Evolutionary conservation across 1,140 invertebrate species (phyloP).

Genomic region (Penaeus vannamei): DNA sequence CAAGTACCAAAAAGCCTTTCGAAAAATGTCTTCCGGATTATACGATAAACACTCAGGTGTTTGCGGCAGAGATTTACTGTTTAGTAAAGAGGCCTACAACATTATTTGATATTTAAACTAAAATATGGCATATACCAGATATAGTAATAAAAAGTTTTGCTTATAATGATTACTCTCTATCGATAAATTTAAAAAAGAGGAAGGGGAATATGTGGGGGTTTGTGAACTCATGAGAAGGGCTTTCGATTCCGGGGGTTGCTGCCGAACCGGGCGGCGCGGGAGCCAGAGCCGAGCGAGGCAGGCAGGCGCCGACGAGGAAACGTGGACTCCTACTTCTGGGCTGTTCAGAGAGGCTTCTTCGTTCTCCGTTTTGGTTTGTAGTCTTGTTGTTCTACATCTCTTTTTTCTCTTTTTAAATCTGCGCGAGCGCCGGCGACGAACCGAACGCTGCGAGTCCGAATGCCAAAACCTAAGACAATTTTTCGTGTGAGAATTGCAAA

Average conservation of each 20-base stretch:
- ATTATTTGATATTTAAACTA: constrained; percentile 60
- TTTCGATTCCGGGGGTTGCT: neutral
- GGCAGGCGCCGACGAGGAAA: too few relatives aligned
- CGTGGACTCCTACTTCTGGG: too few relatives aligned
- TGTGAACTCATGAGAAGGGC: neutral
- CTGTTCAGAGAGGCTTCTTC: too few relatives aligned
- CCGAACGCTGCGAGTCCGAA: too few relatives aligned
- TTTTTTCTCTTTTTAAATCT: too few relatives aligned
- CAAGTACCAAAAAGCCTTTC: neutral
- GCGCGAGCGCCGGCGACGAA: too few relatives aligned
- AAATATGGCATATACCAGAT: constrained; percentile 60
- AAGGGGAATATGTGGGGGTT: neutral
- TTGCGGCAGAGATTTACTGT: constrained; percentile 51
- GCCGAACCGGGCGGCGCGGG: neutral
- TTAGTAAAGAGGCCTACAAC: constrained; percentile 54
- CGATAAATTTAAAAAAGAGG: constrained; percentile 33
- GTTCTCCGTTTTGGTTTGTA: too few relatives aligned
- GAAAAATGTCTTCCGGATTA: constrained; percentile 32
- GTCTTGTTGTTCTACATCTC: too few relatives aligned
- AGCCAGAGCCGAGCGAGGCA: too few relatives aligned
- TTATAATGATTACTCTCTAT: constrained; percentile 43
- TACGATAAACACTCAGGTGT: constrained; percentile 43
- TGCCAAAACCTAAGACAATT: neutral
- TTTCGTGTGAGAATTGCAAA: too few relatives aligned
- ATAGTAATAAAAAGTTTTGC: constrained; percentile 49